Conservation (phyloP, 2,888 invertebrate genomes). For the Pollenia angustigena region DNA sequence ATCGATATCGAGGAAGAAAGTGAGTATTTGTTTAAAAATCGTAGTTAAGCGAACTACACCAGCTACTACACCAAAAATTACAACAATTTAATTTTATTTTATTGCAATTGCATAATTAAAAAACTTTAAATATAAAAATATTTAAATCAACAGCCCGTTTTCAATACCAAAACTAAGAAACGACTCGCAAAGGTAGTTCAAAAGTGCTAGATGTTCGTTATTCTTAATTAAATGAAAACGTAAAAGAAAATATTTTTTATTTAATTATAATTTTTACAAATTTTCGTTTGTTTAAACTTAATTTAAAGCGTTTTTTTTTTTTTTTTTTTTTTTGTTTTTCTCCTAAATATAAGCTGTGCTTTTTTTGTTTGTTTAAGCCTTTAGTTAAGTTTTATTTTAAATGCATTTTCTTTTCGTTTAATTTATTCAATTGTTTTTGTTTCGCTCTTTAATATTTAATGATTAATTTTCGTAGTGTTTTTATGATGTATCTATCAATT, state of each 20-base stretch:
- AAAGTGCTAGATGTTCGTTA: not conserved
- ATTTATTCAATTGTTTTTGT: not conserved
- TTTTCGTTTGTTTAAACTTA: constrained; percentile 20
- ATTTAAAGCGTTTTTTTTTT: not conserved
- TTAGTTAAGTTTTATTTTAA: not conserved
- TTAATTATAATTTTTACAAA: not conserved
- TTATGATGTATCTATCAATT: no score
- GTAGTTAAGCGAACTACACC: not conserved
- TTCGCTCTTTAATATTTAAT: no score
- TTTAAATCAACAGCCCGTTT: constrained; percentile 18
- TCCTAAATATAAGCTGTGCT: not conserved
- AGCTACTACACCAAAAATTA: not conserved
- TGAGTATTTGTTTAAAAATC: constrained; percentile 85
- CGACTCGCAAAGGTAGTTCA: not conserved
- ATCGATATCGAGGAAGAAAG: constrained; percentile 91
- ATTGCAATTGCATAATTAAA: constrained; percentile 22
- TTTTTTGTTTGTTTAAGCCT: not conserved
- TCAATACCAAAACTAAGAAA: constrained; percentile 6
- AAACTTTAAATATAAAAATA: not conserved
- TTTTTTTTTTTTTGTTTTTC: no score
- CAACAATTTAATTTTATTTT: not conserved
- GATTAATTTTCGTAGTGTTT: no score
- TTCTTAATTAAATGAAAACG: not conserved
- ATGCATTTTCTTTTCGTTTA: not conserved
- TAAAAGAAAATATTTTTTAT: not conserved